phyloP scores from a whole-genome alignment of 2,113 vertebrate species.

The Tupaia tana region DNA sequence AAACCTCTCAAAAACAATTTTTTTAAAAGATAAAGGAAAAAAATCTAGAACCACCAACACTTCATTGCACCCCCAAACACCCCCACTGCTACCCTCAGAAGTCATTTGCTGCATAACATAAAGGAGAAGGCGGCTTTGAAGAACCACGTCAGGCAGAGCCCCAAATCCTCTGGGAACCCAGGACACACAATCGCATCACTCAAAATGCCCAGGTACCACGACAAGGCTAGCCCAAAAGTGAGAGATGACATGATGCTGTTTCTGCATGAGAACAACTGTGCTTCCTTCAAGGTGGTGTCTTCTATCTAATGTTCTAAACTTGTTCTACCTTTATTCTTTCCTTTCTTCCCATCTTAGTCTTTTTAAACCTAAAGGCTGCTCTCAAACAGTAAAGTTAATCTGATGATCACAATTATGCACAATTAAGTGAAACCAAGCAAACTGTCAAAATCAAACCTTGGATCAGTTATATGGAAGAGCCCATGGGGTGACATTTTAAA shows the following conservation, averaged over 20 bases:
- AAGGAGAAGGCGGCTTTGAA: constrained; percentile 46
- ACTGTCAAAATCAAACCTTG: neutral
- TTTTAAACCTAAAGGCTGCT: constrained; percentile 13
- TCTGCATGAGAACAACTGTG: constrained; percentile 36
- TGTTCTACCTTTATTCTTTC: neutral
- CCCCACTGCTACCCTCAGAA: constrained; percentile 26
- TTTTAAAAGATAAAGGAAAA: neutral
- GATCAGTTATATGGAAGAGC: neutral
- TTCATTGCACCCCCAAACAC: neutral
- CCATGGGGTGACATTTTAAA: neutral
- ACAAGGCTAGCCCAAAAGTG: constrained; percentile 34
- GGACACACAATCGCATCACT: neutral
- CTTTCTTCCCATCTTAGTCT: neutral
- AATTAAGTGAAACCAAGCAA: constrained; percentile 4
- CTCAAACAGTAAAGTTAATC: neutral
- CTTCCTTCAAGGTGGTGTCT: neutral
- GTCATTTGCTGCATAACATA: neutral
- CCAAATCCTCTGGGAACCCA: constrained; percentile 22
- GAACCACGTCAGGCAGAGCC: constrained; percentile 41
- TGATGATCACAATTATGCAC: neutral
- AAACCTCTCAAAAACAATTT: too few species aligned
- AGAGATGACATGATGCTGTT: constrained; percentile 24
- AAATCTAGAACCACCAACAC: neutral
- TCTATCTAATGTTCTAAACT: constrained; percentile 27
- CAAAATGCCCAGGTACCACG: constrained; percentile 40